A percentile compares a stretch with the other conserved stretches of the same genome.
Evolutionary conservation across 2,113 vertebrate species (phyloP).

Genomic region (Axis porcinus): DNA sequence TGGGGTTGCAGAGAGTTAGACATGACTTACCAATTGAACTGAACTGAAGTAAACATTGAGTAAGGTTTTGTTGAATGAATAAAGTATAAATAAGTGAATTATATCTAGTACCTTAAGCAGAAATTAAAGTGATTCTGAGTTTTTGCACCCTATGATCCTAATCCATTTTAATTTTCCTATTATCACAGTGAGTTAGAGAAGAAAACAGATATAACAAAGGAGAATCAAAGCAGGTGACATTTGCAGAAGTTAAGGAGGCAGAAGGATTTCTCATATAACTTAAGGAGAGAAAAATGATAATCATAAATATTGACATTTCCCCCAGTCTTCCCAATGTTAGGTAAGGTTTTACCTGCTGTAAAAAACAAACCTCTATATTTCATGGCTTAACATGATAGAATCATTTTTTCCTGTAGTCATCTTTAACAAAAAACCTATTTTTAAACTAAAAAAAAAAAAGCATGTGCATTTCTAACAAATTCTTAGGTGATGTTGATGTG

Average conservation of each 20-base stretch:
- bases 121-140: background rate
- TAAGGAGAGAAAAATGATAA: background rate
- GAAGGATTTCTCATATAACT: background rate
- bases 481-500: background rate
- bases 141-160: background rate
- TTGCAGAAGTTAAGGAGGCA: background rate
- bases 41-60: background rate
- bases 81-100: background rate
- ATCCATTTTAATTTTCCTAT: background rate
- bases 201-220: background rate
- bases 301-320: background rate
- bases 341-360: background rate
- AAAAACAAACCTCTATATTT: background rate
- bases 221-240: background rate
- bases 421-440: background rate
- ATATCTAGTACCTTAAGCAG: background rate
- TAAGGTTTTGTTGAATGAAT: background rate
- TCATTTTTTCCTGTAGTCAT: background rate
- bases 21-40: background rate
- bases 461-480: background rate
- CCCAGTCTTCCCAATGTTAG: background rate
- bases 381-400: background rate
- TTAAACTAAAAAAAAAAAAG: background rate
- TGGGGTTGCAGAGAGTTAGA: background rate
- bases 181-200: background rate